Conservation (phyloP, 2,888 invertebrate genomes). For the Periphyllus acericola region DNA sequence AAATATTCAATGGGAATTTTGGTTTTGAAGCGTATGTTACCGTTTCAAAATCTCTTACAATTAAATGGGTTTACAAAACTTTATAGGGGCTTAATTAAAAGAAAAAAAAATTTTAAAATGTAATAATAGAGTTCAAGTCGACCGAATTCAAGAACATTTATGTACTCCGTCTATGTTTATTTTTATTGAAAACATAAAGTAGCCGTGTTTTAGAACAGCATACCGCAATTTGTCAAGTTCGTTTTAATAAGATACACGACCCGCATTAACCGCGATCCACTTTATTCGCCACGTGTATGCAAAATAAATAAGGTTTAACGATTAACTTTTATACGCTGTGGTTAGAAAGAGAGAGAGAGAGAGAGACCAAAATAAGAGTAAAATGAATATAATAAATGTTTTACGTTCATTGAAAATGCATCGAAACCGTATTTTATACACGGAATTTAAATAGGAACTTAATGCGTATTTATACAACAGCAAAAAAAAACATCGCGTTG, state of each 20-base stretch:
- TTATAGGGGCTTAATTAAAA: constrained; percentile 2
- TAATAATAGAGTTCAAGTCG: not conserved
- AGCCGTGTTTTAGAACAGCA: not conserved
- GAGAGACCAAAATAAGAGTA: not conserved
- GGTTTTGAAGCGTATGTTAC: constrained; percentile 24
- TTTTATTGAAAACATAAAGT: not conserved
- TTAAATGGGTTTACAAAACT: constrained; percentile 5
- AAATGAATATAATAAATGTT: constrained; percentile 29
- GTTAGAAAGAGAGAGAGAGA: not conserved
- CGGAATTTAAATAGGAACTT: constrained; percentile 9
- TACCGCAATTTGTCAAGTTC: constrained; percentile 28
- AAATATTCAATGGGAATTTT: constrained; percentile 23
- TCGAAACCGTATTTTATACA: constrained; percentile 16
- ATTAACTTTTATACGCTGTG: constrained; percentile 14
- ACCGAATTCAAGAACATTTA: not conserved
- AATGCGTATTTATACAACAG: not conserved
- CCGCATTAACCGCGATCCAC: constrained; percentile 1
- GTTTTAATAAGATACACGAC: constrained; percentile 15
- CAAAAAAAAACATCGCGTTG: no score
- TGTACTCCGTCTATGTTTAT: not conserved
- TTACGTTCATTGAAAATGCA: constrained; percentile 40
- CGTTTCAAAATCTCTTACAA: constrained; percentile 9
- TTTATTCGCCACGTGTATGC: constrained; percentile 20
- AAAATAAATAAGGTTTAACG: constrained; percentile 34
- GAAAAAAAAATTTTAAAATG: not conserved